Evolutionary conservation across 2,888 invertebrate species (phyloP).

Genomic region (Xylocampa areola): DNA sequence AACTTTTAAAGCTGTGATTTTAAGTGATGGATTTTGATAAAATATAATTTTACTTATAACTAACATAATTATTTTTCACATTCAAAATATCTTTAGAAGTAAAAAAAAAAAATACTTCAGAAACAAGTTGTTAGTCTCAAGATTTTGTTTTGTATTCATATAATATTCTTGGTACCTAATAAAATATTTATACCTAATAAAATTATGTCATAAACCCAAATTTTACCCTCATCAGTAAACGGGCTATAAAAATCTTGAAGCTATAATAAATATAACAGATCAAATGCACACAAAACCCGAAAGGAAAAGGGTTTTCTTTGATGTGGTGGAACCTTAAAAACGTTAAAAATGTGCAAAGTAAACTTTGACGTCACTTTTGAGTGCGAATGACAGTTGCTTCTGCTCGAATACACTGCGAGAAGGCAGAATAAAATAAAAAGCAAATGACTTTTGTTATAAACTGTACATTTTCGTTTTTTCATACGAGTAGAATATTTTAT

Average conservation of each 20-base stretch:
- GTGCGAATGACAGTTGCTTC: slow-evolving; percentile 56
- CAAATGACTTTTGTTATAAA: slow-evolving; percentile 54
- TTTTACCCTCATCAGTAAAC: slow-evolving; percentile 35
- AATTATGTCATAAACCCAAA: slow-evolving; percentile 15
- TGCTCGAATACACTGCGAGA: slow-evolving; percentile 27
- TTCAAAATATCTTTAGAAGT: too few species aligned
- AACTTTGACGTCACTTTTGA: slow-evolving; percentile 45
- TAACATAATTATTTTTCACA: too few species aligned
- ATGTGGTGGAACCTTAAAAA: slow-evolving; percentile 24
- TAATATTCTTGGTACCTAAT: not conserved
- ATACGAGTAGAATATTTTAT: slow-evolving; percentile 32
- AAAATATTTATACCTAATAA: slow-evolving; percentile 1
- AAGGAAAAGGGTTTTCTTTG: slow-evolving; percentile 26
- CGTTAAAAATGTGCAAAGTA: slow-evolving; percentile 42
- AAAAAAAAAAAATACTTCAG: not conserved
- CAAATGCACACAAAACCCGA: slow-evolving; percentile 29
- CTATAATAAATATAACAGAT: slow-evolving; percentile 38
- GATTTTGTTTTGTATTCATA: not conserved
- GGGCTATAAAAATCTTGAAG: slow-evolving; percentile 26
- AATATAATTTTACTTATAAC: not conserved
- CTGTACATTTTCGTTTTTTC: slow-evolving; percentile 40
- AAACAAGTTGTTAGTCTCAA: not conserved
- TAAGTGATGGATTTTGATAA: not conserved
- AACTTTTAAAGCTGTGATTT: not conserved
- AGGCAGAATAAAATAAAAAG: slow-evolving; percentile 47